Base-by-base conservation (phyloP, 2,113 vertebrate species). In the Dermatemys mawii region DNA sequence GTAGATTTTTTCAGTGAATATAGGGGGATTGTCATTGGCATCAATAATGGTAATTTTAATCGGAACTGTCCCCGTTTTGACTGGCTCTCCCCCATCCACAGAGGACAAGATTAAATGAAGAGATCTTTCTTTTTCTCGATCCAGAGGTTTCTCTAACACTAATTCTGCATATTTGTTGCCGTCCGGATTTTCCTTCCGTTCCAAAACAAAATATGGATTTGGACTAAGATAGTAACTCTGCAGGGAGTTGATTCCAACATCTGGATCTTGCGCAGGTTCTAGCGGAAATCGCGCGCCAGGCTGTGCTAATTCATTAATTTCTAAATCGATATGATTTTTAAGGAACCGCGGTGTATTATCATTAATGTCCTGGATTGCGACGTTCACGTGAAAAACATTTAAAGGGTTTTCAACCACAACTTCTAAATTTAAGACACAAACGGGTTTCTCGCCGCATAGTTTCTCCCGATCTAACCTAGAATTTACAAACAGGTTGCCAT, bases 381-480 rank as follows among this genome's bases (percentile, higher is more conserved):
- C 88, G 7, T 79, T 89, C 63, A 98, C 51, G 73, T 97, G 96
- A 75, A 97, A 98, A 93, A 98, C 94, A 93, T 95, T 98, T 22
- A 98, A 93, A 8, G 98, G 98, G n/a, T 98, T 98, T 95, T 98
- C 98, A 75, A 98, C 92, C 29, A 98, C 96, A 22, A 22, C 93
- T 93, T 67, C 63, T 9, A 67, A 5, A 9, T 19, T n/a, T 17
- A 67, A 8, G 17, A 67, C 63, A 38, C 63, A 67, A 9, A 67
- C 35, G 16, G 35, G 63, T 21, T 4, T 67, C 63, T 38, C 63
- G 8, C 16, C 17, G 17, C 98, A 98, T 46, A 98, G 87, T 79
- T 94, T 86, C 91, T 98, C 98, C 67, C 98, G 87, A 88, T 98
- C 98, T 94, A 98, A 97, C 51, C 97, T 97, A 86, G 97, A 95